phyloP scores from a whole-genome alignment of 2,113 vertebrate genomes.

The Myotis davidii region DNA sequence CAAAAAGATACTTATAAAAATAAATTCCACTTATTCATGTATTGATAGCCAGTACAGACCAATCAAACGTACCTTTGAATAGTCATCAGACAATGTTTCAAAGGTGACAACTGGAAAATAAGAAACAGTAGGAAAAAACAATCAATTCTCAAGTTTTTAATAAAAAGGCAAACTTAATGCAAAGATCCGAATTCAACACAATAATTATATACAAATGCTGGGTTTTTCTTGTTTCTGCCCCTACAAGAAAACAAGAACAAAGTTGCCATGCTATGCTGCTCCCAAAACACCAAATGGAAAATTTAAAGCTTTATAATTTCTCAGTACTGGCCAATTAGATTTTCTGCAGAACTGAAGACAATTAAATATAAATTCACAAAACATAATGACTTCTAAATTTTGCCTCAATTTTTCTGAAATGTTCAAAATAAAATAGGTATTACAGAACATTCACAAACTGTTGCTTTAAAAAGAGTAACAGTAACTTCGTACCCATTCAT shows the following conservation, averaged over 20 bases:
- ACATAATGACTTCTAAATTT: slow-evolving; percentile 4
- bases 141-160: background rate
- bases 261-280: background rate
- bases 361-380: slow-evolving; percentile 36
- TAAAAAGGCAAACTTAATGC: background rate
- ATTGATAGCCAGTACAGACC: background rate
- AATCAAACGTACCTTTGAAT: slow-evolving; percentile 93
- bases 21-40: background rate
- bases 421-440: slow-evolving; percentile 2
- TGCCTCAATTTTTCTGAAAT: background rate
- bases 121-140: slow-evolving; percentile 68
- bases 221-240: background rate
- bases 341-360: background rate
- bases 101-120: slow-evolving; percentile 93
- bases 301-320: background rate
- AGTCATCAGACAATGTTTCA: slow-evolving; percentile 97
- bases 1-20: background rate
- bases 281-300: slow-evolving; percentile 9
- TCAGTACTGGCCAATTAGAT: background rate
- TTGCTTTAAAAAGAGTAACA: background rate
- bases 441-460: background rate
- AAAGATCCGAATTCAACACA: slow-evolving; percentile 33
- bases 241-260: background rate
- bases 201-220: background rate
- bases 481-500: background rate